Evolutionary conservation across 2,113 vertebrate genomes (phyloP), one percentile per base, ranked within the genome.

Genomic region (Leuciscus idus): DNA sequence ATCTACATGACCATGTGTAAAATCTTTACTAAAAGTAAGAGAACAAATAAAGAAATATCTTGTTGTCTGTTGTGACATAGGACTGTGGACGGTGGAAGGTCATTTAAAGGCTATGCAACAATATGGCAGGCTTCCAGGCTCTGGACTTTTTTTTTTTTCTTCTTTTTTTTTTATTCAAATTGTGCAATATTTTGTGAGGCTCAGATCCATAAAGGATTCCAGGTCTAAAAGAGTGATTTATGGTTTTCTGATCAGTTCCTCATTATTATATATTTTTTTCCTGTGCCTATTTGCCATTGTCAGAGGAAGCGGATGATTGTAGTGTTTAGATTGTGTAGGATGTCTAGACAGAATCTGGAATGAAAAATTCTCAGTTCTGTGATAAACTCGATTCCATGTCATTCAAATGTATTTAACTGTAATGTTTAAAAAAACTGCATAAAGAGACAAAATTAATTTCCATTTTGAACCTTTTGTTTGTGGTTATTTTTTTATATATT

Each of bases 341-440:
- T 28, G 59, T 86, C 74, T 70, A 61, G 85, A 83, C 61, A 36
- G 68, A 59, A 73, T 17, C 81, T 83, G 86, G 85, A 59, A 77
- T 7, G 15, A 57, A 81, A 50, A 76, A 84, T 62, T 68, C 43
- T 83, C 81, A 68, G 86, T 90, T 87, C 64, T 90, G 79, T 89
- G 78, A 88, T 84, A 70, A 76, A 87, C 74, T 84, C 83, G 21
- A 77, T 89, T 88, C 87, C 76, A 55, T 84, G 55, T 90, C 90
- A 88, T 91, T 91, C 90, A 86, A 87, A 91, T 93, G 91, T 93
- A 92, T 93, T 93, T 93, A 92, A 93, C 85, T 91, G 90, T 93
- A 89, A 87, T 70, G 90, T 89, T 92, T 87, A 92, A 93, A 86
- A 84, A 84, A 57, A 84, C 83, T 89, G 84, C 89, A 89, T 85